These are phyloP conservation scores for Falco columbarius DNA, from an alignment of 2,797 vertebrate genomes.

Conservation along the genomic window DNA sequence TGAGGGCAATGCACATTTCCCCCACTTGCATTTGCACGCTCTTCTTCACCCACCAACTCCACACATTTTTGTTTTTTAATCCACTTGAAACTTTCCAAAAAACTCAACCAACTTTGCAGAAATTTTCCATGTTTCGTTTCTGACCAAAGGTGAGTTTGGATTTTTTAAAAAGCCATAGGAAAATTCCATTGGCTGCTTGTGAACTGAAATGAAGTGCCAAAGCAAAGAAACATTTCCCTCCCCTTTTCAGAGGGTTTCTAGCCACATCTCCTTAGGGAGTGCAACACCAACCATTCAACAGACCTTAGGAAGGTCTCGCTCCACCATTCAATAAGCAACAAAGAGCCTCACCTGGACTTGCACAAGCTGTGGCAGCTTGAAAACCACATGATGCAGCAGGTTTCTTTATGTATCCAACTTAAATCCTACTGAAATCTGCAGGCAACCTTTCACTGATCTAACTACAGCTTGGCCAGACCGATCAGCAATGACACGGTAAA, in stretches of 20 bases:
- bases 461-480: neutral
- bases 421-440: neutral
- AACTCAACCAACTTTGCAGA: neutral
- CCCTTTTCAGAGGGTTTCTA: neutral
- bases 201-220: slow-evolving; percentile 25
- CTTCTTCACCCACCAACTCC: neutral
- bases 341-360: neutral
- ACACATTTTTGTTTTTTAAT: neutral
- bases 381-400: neutral
- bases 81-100: neutral
- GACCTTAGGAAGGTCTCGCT: neutral
- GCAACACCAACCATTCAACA: neutral
- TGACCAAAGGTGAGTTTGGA: neutral
- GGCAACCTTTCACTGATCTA: neutral
- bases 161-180: slow-evolving; percentile 20
- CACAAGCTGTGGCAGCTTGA: neutral
- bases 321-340: neutral
- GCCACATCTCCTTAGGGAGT: neutral
- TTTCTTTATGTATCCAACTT: neutral
- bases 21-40: neutral
- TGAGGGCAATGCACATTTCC: fast-evolving
- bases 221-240: slow-evolving; percentile 3
- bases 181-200: slow-evolving; percentile 37
- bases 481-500: neutral
- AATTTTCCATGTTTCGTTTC: slow-evolving; percentile 28